A percentile compares a stretch with the other conserved stretches of the same genome.
Conservation (phyloP, 2,888 invertebrate species). For the Iselma pallidipennis region DNA sequence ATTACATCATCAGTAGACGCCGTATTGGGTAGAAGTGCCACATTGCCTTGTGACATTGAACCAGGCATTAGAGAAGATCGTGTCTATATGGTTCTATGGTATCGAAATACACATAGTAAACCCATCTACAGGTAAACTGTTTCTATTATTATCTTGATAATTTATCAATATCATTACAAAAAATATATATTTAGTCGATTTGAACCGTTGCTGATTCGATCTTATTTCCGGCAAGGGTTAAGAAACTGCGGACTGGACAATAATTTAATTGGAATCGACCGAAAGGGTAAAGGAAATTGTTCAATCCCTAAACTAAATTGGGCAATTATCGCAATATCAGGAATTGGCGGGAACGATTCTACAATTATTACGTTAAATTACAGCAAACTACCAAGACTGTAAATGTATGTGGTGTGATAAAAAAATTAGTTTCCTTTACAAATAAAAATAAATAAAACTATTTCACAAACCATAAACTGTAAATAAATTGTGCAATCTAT, state of each 20-base stretch:
- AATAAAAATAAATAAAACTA: too few relatives aligned
- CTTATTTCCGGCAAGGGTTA: slow-evolving; percentile 1
- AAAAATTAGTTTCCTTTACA: too few relatives aligned
- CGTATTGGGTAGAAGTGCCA: slow-evolving; percentile 80
- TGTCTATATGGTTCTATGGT: slow-evolving; percentile 93
- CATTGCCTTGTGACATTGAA: slow-evolving; percentile 87
- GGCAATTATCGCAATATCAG: slow-evolving; percentile 1
- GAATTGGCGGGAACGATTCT: not conserved
- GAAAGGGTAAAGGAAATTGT: not conserved
- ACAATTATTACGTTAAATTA: not conserved
- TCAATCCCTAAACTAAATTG: slow-evolving; percentile 1
- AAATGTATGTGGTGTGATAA: not conserved
- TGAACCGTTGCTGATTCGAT: not conserved
- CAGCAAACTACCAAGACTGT: not conserved
- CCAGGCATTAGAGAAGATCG: slow-evolving; percentile 77
- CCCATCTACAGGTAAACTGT: slow-evolving; percentile 91
- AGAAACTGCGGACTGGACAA: slow-evolving; percentile 1
- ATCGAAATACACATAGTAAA: slow-evolving; percentile 81
- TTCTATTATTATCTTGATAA: too few relatives aligned
- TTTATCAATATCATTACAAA: too few relatives aligned
- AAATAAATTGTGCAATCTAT: too few relatives aligned
- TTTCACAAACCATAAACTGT: too few relatives aligned
- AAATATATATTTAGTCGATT: not conserved
- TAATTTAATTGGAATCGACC: not conserved
- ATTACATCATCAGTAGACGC: slow-evolving; percentile 77